Evolutionary conservation across 2,888 invertebrate species (phyloP).

Genomic region (Apoda limacodes): DNA sequence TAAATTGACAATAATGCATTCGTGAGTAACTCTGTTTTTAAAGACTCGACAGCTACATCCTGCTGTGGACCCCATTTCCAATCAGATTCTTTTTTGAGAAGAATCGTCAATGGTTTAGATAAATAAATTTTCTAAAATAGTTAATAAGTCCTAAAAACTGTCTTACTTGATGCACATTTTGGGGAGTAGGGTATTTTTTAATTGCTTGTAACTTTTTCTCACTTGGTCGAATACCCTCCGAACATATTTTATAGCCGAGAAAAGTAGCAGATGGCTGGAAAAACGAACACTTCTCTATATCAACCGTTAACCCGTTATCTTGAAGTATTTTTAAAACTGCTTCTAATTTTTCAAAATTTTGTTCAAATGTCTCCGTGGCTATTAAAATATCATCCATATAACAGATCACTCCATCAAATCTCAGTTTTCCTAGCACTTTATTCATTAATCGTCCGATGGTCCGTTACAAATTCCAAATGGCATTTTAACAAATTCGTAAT

Average conservation of each 20-base stretch:
- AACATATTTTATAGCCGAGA: conserved; percentile 8
- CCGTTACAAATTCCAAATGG: conserved; percentile 24
- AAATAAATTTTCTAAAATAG: conserved; percentile 11
- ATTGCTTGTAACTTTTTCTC: conserved; percentile 5
- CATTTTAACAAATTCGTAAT: conserved; percentile 20
- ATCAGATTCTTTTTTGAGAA: conserved; percentile 7
- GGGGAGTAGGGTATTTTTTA: conserved; percentile 8
- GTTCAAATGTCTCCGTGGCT: conserved; percentile 10
- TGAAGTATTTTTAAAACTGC: too few species aligned
- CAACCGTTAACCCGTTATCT: conserved; percentile 1
- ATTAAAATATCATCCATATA: conserved; percentile 16
- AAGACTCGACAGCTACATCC: background rate
- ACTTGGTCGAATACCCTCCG: conserved; percentile 7
- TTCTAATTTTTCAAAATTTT: conserved; percentile 6
- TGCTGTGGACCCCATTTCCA: conserved; percentile 9
- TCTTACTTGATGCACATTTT: conserved; percentile 9
- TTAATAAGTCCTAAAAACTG: conserved; percentile 11
- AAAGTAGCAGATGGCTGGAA: conserved; percentile 9
- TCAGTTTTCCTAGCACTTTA: conserved; percentile 15
- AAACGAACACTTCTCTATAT: conserved; percentile 11
- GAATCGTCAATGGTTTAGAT: conserved; percentile 7
- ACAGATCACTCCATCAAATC: conserved; percentile 10
- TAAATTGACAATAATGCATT: conserved; percentile 2
- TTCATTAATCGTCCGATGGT: conserved; percentile 22
- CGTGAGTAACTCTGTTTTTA: conserved; percentile 3